Conservation (phyloP, 2,888 invertebrate genomes). For the Acleris sparsana region DNA sequence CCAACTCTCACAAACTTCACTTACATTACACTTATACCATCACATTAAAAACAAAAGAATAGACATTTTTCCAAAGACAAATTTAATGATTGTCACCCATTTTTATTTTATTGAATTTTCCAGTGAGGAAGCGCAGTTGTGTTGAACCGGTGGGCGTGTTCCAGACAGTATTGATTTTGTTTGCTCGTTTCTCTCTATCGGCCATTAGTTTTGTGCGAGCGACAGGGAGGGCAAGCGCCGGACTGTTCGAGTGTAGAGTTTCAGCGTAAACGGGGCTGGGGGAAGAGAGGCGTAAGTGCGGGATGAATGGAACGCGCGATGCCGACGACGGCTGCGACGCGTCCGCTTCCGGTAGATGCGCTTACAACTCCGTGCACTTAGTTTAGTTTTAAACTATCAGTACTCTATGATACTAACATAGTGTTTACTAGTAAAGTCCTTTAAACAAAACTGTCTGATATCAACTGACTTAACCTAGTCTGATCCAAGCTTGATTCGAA, state of each 20-base stretch:
- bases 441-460: too few species aligned
- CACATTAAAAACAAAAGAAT: slow-evolving; percentile 38
- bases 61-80: slow-evolving; percentile 53
- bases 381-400: slow-evolving; percentile 65
- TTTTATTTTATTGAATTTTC: slow-evolving; percentile 81
- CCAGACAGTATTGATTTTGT: slow-evolving; percentile 83
- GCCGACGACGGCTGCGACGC: slow-evolving; percentile 80
- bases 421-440: background rate
- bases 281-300: slow-evolving; percentile 68
- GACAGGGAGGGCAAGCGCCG: slow-evolving; percentile 63
- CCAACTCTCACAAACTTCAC: slow-evolving; percentile 34
- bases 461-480: too few species aligned
- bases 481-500: too few species aligned
- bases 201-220: slow-evolving; percentile 51
- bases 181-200: slow-evolving; percentile 65
- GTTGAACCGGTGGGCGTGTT: slow-evolving; percentile 77
- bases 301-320: slow-evolving; percentile 83
- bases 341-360: slow-evolving; percentile 81
- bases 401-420: slow-evolving; percentile 40
- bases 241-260: slow-evolving; percentile 75
- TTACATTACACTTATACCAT: slow-evolving; percentile 36
- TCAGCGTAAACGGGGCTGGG: slow-evolving; percentile 69
- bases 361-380: slow-evolving; percentile 77
- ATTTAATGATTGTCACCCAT: slow-evolving; percentile 78
- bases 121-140: slow-evolving; percentile 80